Percentiles rank a stretch among this genome's conserved stretches.
Conservation (phyloP, 2,797 vertebrate species). For the Melanotaenia boesemani region DNA sequence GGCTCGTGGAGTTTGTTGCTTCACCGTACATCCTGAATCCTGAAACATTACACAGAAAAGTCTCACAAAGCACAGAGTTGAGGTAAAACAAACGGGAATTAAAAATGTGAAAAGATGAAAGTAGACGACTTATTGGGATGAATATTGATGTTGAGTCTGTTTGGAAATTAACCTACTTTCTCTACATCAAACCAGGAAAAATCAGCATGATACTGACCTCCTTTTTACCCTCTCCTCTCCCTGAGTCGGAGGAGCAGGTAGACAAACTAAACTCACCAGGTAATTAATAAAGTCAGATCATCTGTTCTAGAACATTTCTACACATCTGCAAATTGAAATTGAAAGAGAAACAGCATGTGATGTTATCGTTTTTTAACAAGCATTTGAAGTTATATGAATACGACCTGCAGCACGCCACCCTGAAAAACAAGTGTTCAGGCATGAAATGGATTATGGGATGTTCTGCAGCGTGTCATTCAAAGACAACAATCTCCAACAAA, state of each 20-base stretch:
- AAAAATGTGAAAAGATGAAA: slow-evolving; percentile 68
- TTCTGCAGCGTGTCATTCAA: not conserved
- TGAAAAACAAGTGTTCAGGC: no score
- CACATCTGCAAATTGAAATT: not conserved
- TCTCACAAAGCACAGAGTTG: not conserved
- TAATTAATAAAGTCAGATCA: no score
- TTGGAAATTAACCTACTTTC: slow-evolving; percentile 64
- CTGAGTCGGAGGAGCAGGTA: no score
- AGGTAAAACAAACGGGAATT: slow-evolving; percentile 32
- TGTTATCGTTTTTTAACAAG: not conserved
- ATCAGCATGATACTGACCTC: slow-evolving; percentile 58
- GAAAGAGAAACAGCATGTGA: not conserved
- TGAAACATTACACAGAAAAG: slow-evolving; percentile 36
- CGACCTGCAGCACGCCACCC: not conserved
- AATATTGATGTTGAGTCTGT: slow-evolving; percentile 67
- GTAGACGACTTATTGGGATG: slow-evolving; percentile 55
- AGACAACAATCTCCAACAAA: not conserved
- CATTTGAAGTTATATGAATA: not conserved
- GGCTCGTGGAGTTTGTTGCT: slow-evolving; percentile 35
- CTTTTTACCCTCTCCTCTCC: slow-evolving; percentile 32
- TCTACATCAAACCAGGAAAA: slow-evolving; percentile 40
- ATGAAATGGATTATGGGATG: no score
- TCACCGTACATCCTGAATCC: slow-evolving; percentile 41
- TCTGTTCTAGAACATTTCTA: not conserved
- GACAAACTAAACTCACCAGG: no score